Conservation (phyloP, 2,797 vertebrate genomes). For the Schizothorax lantsangensis region DNA sequence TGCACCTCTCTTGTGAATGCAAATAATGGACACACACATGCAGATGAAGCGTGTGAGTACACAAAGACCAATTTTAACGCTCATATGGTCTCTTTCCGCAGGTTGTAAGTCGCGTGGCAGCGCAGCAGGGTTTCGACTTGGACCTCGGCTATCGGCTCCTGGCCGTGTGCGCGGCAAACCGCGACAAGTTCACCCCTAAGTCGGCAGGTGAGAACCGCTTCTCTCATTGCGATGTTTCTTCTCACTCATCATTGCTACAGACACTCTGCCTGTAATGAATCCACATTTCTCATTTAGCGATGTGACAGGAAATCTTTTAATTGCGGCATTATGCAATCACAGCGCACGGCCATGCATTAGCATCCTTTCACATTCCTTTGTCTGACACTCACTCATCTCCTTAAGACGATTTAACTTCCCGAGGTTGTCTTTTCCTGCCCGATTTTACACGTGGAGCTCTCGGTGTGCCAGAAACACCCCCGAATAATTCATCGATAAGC, state of each 20-base stretch:
- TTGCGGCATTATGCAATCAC: slow-evolving; percentile 32
- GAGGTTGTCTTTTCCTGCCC: slow-evolving; percentile 46
- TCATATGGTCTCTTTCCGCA: slow-evolving; percentile 65
- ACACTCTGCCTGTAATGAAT: slow-evolving; percentile 40
- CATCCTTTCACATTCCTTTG: slow-evolving; percentile 45
- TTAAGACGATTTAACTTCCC: slow-evolving; percentile 40
- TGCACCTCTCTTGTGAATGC: slow-evolving; percentile 32
- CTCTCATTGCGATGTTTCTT: slow-evolving; percentile 53
- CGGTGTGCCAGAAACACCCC: slow-evolving; percentile 36
- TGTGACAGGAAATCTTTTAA: slow-evolving; percentile 48
- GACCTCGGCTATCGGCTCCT: slow-evolving; percentile 97
- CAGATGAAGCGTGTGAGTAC: not conserved
- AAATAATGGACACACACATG: slow-evolving; percentile 31
- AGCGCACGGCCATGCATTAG: slow-evolving; percentile 52
- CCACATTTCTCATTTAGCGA: slow-evolving; percentile 45
- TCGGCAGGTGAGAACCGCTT: slow-evolving; percentile 89
- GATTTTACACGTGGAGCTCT: slow-evolving; percentile 38
- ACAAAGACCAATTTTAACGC: slow-evolving; percentile 41
- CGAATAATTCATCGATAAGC: slow-evolving; percentile 37
- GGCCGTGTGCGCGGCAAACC: slow-evolving; percentile 96
- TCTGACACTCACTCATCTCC: slow-evolving; percentile 46
- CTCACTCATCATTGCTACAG: slow-evolving; percentile 32
- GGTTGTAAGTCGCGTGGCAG: slow-evolving; percentile 97
- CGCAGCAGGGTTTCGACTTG: slow-evolving; percentile 96
- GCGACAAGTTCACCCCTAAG: slow-evolving; percentile 99